phyloP scores from a whole-genome alignment of 2,797 vertebrate species.

The Mastacembelus armatus region DNA sequence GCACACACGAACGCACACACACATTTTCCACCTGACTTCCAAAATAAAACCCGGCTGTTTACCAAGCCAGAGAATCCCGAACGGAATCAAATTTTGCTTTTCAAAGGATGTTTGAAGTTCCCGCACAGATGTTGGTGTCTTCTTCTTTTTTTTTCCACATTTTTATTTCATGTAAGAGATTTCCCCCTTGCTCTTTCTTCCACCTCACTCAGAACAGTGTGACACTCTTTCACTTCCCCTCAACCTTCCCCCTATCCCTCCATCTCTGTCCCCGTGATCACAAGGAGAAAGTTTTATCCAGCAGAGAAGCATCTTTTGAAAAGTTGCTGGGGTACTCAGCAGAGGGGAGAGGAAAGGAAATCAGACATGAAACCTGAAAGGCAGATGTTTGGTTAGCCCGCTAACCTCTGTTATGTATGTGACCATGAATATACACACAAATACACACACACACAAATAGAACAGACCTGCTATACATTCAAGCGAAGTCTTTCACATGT shows the following conservation, averaged over 20 bases:
- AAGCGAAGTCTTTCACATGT: constrained; percentile 6
- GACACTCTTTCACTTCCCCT: constrained; percentile 55
- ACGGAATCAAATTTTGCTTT: constrained; percentile 74
- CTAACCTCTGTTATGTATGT: constrained; percentile 6
- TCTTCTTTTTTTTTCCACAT: constrained; percentile 24
- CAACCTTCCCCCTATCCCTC: constrained; percentile 47
- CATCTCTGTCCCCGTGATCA: constrained; percentile 67
- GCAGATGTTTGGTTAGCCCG: constrained; percentile 52
- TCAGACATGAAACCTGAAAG: constrained; percentile 45
- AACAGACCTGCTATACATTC: neutral
- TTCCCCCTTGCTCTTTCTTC: constrained; percentile 58
- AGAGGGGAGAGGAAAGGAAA: constrained; percentile 44
- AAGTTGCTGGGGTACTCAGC: constrained; percentile 57
- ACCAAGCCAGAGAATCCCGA: constrained; percentile 76
- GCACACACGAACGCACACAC: constrained; percentile 19
- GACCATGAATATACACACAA: neutral
- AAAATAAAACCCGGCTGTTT: constrained; percentile 73
- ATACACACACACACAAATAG: constrained; percentile 8
- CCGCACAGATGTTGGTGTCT: constrained; percentile 74
- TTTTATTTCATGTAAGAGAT: constrained; percentile 65
- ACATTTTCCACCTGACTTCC: constrained; percentile 54
- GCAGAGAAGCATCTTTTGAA: constrained; percentile 53
- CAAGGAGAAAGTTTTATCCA: constrained; percentile 70
- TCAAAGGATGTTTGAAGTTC: constrained; percentile 79
- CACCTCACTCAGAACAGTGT: constrained; percentile 61